Evolutionary conservation across 2,113 vertebrate genomes (phyloP), one percentile per base, ranked within the genome.

Genomic region (Dascyllus trimaculatus): DNA sequence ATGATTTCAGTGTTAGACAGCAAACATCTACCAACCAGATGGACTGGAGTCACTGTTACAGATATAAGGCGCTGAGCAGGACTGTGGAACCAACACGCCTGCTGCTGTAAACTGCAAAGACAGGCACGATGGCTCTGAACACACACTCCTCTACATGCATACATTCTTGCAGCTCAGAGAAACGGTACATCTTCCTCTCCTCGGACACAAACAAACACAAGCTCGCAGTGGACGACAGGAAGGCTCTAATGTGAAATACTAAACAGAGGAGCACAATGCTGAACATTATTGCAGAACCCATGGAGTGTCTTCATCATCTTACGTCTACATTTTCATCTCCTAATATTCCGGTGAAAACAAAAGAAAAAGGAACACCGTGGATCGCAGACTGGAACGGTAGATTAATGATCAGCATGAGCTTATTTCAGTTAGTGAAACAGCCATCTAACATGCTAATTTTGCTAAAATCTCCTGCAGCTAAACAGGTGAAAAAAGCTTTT

Each of bases 191-290:
- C 62, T 62, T 81, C 53, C 56, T 53, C 18, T 69, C 64, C 56
- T 75, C 29, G 8, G 17, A 0, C 1, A 61, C 0, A 40, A 25
- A 57, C 24, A 64, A 38, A 61, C 29, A 58, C 59, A 38, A 4
- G n/a, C 38, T 24, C 45, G 48, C 58, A 58, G 43, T 68, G 45
- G 45, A 40, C 53, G 54, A 29, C 54, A 11, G 5, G 4, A 22
- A 2, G 22, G 77, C 40, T 54, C 9, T n/a, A 71, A 46, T 69
- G 69, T 57, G 64, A 85, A 70, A 51, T 6, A n/a, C 8, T 49
- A 17, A 75, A 54, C 63, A 61, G 56, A 78, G 22, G 60, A 88
- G 85, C 56, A 83, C 76, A 79, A 60, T 22, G 25, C 49, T 48
- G 62, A 58, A 72, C 71, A 11, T 11, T 22, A 52, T 54, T 64